Evolutionary conservation across 2,797 vertebrate genomes (phyloP).

Genomic region (Tokudaia tokunoshimensis): DNA sequence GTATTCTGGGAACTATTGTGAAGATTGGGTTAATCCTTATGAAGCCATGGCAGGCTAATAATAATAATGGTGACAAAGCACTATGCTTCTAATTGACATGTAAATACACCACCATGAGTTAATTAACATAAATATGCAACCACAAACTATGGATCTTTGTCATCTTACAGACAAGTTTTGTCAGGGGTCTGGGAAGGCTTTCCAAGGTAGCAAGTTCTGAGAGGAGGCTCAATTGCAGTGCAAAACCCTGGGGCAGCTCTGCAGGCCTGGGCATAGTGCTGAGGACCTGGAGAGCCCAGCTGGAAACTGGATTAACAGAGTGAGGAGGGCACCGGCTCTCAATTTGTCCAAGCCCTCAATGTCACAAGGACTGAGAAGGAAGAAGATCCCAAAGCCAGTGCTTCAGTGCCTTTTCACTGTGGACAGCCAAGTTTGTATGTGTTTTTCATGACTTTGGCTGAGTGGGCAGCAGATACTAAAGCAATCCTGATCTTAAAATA

Average conservation of each 20-base stretch:
- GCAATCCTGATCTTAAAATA: not conserved
- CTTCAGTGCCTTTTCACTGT: not conserved
- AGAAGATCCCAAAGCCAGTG: not conserved
- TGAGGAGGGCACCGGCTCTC: not conserved
- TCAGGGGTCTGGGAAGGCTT: not conserved
- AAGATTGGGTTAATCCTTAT: not conserved
- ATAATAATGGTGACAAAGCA: not conserved
- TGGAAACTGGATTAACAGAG: not conserved
- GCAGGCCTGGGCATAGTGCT: not conserved
- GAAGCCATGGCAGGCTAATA: not conserved
- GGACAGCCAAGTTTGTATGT: not conserved
- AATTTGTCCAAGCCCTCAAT: not conserved
- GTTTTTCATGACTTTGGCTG: not conserved
- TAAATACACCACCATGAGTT: not conserved
- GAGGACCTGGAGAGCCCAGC: not conserved
- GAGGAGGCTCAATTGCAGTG: not conserved
- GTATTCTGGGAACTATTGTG: not conserved
- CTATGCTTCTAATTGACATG: not conserved
- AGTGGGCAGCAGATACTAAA: slow-evolving; percentile 40
- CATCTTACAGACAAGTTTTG: not conserved
- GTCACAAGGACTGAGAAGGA: not conserved
- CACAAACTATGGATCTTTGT: not conserved
- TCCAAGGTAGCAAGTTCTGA: not conserved
- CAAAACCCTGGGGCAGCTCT: not conserved
- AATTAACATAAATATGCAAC: not conserved